Evolutionary conservation across 1,140 invertebrate species (phyloP).

Genomic region (Pachypeltis micranthus): DNA sequence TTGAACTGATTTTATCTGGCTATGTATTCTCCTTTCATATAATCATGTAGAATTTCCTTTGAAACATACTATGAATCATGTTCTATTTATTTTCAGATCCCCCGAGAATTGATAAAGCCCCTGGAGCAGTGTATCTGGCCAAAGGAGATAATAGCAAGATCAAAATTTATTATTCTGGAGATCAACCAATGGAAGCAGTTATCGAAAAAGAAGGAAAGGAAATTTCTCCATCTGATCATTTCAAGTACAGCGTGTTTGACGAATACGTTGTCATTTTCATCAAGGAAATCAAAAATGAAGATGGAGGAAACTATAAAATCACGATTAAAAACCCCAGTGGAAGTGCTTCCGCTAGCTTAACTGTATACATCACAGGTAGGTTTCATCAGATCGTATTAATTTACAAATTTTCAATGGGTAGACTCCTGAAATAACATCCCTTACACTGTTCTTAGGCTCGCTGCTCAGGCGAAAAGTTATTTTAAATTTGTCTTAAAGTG

Average conservation of each 20-base stretch:
- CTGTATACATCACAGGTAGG: constrained; percentile 71
- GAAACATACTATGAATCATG: background rate
- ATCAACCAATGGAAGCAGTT: constrained; percentile 77
- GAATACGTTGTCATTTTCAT: constrained; percentile 91
- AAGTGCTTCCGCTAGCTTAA: constrained; percentile 66
- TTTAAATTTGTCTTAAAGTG: too few species aligned
- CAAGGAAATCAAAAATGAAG: constrained; percentile 70
- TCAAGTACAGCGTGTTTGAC: constrained; percentile 91
- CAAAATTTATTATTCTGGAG: constrained; percentile 84
- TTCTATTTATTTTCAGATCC: constrained; percentile 48
- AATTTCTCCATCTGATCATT: constrained; percentile 44
- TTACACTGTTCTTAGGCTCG: too few species aligned
- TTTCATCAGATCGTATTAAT: too few species aligned
- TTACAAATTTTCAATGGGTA: too few species aligned
- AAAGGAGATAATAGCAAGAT: constrained; percentile 92
- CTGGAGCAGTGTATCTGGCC: constrained; percentile 75
- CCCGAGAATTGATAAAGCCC: constrained; percentile 85
- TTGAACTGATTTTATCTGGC: too few species aligned
- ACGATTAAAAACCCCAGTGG: constrained; percentile 88
- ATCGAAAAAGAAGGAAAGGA: constrained; percentile 74
- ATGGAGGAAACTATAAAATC: constrained; percentile 75
- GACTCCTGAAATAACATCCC: too few species aligned
- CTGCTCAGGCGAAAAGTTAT: too few species aligned
- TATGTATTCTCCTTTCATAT: too few species aligned
- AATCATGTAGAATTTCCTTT: too few species aligned